These are phyloP conservation scores for Drosophila neonasuta DNA, from an alignment of 2,888 invertebrate genomes.

Conservation along the genomic window DNA sequence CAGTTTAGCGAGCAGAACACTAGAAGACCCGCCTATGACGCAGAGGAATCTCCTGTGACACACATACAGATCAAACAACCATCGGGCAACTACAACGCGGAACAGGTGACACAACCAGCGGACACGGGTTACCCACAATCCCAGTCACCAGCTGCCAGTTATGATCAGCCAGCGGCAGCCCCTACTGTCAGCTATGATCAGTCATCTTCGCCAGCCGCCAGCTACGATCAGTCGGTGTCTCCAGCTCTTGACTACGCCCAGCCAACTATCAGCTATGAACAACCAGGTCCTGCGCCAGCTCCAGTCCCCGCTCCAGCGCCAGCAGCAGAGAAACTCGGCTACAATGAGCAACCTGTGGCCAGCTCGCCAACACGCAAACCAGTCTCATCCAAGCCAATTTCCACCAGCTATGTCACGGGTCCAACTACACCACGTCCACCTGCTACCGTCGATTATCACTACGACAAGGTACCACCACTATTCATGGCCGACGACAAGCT, in stretches of 20 bases:
- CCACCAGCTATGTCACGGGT: slow-evolving; percentile 83
- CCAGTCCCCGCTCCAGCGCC: slow-evolving; percentile 29
- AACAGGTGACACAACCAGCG: slow-evolving; percentile 28
- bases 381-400: slow-evolving; percentile 78
- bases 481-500: slow-evolving; percentile 79
- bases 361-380: slow-evolving; percentile 67
- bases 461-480: slow-evolving; percentile 70
- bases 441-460: slow-evolving; percentile 71
- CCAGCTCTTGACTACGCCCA: slow-evolving; percentile 38
- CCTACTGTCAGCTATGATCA: slow-evolving; percentile 25
- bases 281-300: slow-evolving; percentile 37
- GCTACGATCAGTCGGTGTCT: slow-evolving; percentile 37
- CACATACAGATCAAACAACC: slow-evolving; percentile 66
- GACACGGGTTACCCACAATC: slow-evolving; percentile 11
- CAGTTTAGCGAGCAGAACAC: slow-evolving; percentile 39
- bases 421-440: slow-evolving; percentile 84
- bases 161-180: slow-evolving; percentile 22
- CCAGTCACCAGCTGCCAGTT: slow-evolving; percentile 24
- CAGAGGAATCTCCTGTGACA: slow-evolving; percentile 51
- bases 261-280: slow-evolving; percentile 49
- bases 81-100: slow-evolving; percentile 36
- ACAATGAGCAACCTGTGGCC: slow-evolving; percentile 51
- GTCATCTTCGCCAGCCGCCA: slow-evolving; percentile 24
- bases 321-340: slow-evolving; percentile 31
- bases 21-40: slow-evolving; percentile 42